Conservation (phyloP, 1,140 invertebrate genomes). For the Drosophila nigrodunni region DNA sequence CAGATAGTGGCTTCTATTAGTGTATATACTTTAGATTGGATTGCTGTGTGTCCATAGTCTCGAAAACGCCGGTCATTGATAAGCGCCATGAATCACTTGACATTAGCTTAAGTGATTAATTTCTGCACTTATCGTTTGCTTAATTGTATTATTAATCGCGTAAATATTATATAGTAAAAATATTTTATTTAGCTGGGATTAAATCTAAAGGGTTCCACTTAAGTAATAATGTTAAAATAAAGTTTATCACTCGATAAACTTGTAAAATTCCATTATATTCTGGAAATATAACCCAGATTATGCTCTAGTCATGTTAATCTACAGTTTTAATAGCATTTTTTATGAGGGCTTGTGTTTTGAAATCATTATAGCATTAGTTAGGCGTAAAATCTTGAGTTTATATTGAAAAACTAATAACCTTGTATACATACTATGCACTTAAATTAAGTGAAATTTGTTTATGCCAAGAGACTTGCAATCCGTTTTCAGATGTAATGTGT, state of each 20-base stretch:
- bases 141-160: neutral
- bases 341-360: no score
- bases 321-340: no score
- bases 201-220: neutral
- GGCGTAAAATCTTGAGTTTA: no score
- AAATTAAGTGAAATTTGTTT: no score
- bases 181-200: neutral
- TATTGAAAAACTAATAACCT: no score
- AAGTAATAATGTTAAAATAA: neutral
- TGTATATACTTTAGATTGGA: constrained; percentile 17
- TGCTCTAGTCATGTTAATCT: neutral
- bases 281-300: neutral
- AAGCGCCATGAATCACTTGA: constrained; percentile 9
- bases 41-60: neutral
- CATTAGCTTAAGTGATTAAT: neutral
- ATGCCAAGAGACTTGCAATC: no score
- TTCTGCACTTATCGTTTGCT: neutral
- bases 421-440: no score
- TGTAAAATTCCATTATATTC: no score
- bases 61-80: constrained; percentile 8
- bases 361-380: no score
- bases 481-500: no score
- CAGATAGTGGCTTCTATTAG: neutral
- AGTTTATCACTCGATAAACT: neutral
- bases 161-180: neutral